Conservation (phyloP, 2,797 vertebrate species). For the Mus spretus region DNA sequence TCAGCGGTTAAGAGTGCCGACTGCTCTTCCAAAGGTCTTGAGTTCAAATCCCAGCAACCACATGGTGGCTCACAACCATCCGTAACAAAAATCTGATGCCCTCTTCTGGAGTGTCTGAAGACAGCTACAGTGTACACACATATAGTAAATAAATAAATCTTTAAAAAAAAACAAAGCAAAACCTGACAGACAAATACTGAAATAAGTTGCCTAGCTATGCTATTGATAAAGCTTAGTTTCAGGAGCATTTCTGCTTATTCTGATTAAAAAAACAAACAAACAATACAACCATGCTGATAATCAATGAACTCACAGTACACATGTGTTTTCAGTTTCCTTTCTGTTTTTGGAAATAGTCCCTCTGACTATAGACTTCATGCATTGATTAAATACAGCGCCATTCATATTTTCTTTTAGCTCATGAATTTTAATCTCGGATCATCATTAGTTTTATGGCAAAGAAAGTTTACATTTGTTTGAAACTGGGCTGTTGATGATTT, state of each 20-base stretch:
- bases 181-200: constrained; percentile 14
- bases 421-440: constrained; percentile 30
- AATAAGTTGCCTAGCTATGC: not conserved
- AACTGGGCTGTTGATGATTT: constrained; percentile 26
- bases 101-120: too few relatives aligned
- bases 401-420: constrained; percentile 32
- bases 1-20: too few relatives aligned
- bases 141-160: too few relatives aligned
- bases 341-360: constrained; percentile 7
- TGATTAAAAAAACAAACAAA: not conserved
- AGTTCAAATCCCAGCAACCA: too few relatives aligned
- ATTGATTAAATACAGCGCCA: constrained; percentile 32
- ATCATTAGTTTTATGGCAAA: constrained; percentile 45
- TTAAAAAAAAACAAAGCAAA: not conserved
- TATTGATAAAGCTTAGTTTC: not conserved
- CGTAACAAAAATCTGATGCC: too few relatives aligned
- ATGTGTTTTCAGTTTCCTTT: constrained; percentile 11
- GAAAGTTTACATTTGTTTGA: constrained; percentile 48
- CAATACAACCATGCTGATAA: constrained; percentile 4
- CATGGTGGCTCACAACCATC: too few relatives aligned
- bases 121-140: too few relatives aligned
- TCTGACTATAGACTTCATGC: constrained; percentile 14
- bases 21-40: too few relatives aligned
- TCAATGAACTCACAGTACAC: constrained; percentile 12
- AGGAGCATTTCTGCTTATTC: constrained; percentile 44